These are phyloP conservation scores for Camponotus floridanus DNA, from an alignment of 1,140 invertebrate species.

Conservation along the genomic window DNA sequence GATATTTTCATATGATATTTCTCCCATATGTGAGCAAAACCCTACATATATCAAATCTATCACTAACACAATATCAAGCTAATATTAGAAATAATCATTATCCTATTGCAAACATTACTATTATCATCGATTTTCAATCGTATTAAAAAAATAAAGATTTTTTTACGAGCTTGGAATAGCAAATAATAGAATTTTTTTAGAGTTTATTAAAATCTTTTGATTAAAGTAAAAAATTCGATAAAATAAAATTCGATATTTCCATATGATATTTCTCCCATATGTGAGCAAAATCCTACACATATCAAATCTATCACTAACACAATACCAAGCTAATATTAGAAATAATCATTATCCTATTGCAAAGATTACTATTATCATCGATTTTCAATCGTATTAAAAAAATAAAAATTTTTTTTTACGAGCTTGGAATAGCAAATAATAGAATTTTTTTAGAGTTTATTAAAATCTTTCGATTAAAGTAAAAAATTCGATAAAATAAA, in stretches of 20 bases:
- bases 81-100: constrained; percentile 14
- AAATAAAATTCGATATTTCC: no score
- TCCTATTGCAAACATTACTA: background rate
- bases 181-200: no score
- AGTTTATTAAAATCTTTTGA: no score
- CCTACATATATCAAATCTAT: background rate
- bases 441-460: no score
- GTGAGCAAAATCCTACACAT: background rate
- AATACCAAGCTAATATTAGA: background rate
- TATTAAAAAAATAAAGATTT: background rate
- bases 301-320: background rate
- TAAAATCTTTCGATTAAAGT: no score
- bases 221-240: no score
- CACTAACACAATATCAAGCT: background rate
- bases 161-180: no score
- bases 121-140: background rate
- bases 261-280: background rate
- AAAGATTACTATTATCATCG: background rate
- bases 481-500: no score
- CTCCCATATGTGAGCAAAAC: background rate
- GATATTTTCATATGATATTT: background rate
- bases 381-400: constrained; percentile 1
- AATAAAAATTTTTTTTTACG: no score
- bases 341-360: background rate
- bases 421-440: no score